A percentile compares a stretch with the other conserved stretches of the same genome.
phyloP scores from a whole-genome alignment of 2,113 vertebrate species.

The Mormyrus iriodes region DNA sequence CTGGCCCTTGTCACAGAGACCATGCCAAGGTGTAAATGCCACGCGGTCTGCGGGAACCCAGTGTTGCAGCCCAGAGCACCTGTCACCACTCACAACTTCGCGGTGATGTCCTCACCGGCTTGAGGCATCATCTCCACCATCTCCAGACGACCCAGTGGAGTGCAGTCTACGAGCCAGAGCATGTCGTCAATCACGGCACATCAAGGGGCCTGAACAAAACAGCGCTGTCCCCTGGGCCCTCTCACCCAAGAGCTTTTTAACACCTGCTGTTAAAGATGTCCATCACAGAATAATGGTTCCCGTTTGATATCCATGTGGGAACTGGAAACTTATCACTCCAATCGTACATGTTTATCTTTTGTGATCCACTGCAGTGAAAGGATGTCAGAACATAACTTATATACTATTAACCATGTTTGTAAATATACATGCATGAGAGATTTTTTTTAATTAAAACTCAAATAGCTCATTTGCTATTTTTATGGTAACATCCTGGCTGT shows the following conservation, averaged over 20 bases:
- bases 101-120: conserved; percentile 65
- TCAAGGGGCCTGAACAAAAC: conserved; percentile 45
- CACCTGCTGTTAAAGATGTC: conserved; percentile 5
- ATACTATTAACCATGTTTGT: not conserved
- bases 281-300: not conserved
- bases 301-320: not conserved
- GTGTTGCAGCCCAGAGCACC: conserved; percentile 48
- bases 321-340: not conserved
- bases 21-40: conserved; percentile 51
- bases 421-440: not conserved
- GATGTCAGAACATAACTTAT: not conserved
- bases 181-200: conserved; percentile 48
- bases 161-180: conserved; percentile 56
- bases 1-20: conserved; percentile 13
- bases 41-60: conserved; percentile 50
- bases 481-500: not conserved
- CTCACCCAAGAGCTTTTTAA: not conserved
- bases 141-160: conserved; percentile 61
- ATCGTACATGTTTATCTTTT: not conserved
- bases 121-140: conserved; percentile 58
- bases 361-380: not conserved
- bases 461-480: not conserved
- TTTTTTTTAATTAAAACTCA: not conserved
- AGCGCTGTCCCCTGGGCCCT: conserved; percentile 45
- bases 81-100: conserved; percentile 68